Conservation (phyloP, 2,113 vertebrate genomes). For the Phasianus colchicus region DNA sequence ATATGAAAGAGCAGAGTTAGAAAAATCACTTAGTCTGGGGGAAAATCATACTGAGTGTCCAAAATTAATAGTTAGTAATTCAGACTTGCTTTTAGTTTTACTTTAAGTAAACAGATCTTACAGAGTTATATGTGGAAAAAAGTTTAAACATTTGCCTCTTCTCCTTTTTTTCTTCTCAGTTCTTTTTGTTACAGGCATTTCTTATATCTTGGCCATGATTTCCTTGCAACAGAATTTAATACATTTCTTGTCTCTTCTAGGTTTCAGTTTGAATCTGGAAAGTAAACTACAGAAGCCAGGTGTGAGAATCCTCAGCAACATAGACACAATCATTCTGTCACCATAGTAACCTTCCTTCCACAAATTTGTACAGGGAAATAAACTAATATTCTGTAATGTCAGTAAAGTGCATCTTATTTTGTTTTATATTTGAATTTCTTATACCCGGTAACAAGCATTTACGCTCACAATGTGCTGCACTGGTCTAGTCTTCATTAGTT, state of each 20-base stretch:
- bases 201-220: not conserved
- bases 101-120: not conserved
- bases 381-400: not conserved
- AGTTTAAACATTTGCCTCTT: not conserved
- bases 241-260: not conserved
- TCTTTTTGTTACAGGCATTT: not conserved
- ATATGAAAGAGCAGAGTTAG: not conserved
- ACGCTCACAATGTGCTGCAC: not conserved
- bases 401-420: not conserved
- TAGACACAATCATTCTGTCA: constrained; percentile 26
- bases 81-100: not conserved
- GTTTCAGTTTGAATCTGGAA: not conserved
- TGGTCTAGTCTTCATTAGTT: not conserved
- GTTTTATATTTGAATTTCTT: not conserved
- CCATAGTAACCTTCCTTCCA: constrained; percentile 49
- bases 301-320: not conserved
- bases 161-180: not conserved
- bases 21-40: not conserved
- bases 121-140: not conserved
- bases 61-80: not conserved
- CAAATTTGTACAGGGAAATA: not conserved
- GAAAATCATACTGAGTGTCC: not conserved
- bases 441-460: not conserved
- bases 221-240: not conserved
- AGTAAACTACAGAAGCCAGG: not conserved